A percentile compares a stretch with the other conserved stretches of the same genome.
These are phyloP conservation scores for Platycnemis pennipes DNA, from an alignment of 2,888 invertebrate species.

Conservation along the genomic window DNA sequence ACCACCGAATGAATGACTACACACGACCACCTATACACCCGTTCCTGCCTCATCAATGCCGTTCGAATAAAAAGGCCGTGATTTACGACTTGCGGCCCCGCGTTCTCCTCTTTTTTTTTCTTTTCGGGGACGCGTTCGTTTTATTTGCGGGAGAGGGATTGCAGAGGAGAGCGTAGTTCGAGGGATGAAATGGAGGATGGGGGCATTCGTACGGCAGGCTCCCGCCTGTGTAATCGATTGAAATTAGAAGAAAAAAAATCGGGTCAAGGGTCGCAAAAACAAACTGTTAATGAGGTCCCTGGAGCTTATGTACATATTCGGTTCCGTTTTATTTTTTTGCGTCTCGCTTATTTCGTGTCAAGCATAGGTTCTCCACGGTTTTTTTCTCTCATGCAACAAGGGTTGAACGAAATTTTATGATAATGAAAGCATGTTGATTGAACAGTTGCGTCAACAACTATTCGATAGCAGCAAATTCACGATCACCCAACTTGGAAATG, in stretches of 20 bases:
- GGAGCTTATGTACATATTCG: neutral
- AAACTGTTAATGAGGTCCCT: constrained; percentile 7
- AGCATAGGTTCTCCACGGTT: neutral
- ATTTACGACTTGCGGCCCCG: constrained; percentile 31
- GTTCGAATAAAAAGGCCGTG: constrained; percentile 42
- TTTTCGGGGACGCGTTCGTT: neutral
- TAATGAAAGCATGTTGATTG: neutral
- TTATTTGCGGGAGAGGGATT: neutral
- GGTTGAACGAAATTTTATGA: neutral
- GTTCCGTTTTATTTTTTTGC: neutral
- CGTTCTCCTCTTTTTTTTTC: constrained; percentile 29
- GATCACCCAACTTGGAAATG: neutral
- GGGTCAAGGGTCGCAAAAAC: constrained; percentile 6
- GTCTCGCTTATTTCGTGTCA: neutral
- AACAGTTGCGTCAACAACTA: neutral
- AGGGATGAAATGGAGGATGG: neutral
- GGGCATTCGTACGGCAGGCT: neutral
- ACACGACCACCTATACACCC: neutral
- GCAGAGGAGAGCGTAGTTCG: neutral
- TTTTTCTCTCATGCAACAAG: neutral
- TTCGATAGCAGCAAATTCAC: neutral
- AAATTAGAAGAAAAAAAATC: neutral
- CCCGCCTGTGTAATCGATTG: neutral
- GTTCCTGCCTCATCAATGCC: constrained; percentile 1
- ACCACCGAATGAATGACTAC: neutral